Evolutionary conservation across 2,888 invertebrate genomes (phyloP), one percentile per base, ranked within the genome.

Genomic region (Coleophora deauratella): DNA sequence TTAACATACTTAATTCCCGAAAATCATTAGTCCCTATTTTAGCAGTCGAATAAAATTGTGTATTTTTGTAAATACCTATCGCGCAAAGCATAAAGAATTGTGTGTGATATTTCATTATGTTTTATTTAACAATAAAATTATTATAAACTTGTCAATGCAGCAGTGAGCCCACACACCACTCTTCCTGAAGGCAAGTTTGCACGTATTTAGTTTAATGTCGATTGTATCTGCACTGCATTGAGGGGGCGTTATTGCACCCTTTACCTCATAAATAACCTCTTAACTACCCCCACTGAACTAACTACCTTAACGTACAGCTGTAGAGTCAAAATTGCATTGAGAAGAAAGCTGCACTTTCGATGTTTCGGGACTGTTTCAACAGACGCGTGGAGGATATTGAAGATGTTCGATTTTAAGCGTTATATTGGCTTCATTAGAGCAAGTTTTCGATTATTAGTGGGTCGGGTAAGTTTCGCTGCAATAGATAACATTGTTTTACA

Each of bases 401-500:
- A 13, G 15, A n/a, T 44, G 21, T 37, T 41, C 39, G 13, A 62
- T 52, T 58, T 57, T 56, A 15, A 40, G 49, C 51, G 51, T 39
- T 58, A 50, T 10, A 0, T 0, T 1, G 2, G 33, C 36, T 3
- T 1, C 0, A 8, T 62, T 62, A 38, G 46, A 64, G 60, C 51
- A 37, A 28, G 54, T 61, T 64, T 21, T 37, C 55, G 50, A 42
- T 41, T 40, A 50, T 55, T 54, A 48, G 51, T 47, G 57, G 59
- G 60, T 51, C 56, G 49, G 49, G 10, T 14, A 6, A 21, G 21
- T 21, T 21, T 21, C 21, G 21, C 21, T 21, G 21, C 21, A 35
- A 14, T 28, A 56, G 75, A 76, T 76, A 70, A 64, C 65, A 78
- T 75, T 80, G 79, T 78, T 65, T 72, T 59, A 57, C 63, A 70